phyloP scores from a whole-genome alignment of 2,797 vertebrate species.

The Melanotaenia nigrans region DNA sequence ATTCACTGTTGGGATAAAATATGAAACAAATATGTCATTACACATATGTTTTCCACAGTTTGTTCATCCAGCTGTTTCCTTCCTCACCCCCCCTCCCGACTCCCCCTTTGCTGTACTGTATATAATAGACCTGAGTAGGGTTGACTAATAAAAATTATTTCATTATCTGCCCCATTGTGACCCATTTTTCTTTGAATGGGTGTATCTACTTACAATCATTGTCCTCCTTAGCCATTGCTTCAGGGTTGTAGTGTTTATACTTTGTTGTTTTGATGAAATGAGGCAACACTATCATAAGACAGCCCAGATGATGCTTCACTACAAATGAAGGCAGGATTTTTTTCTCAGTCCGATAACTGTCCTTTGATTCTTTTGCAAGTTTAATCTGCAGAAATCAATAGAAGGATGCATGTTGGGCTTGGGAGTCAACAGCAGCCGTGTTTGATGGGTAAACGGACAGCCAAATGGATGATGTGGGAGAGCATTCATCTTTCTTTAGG shows the following conservation, averaged over 20 bases:
- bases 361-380: constrained; percentile 78
- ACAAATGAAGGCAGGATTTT: constrained; percentile 72
- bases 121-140: constrained; percentile 44
- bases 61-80: constrained; percentile 75
- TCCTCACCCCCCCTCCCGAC: background rate
- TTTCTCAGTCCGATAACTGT: constrained; percentile 64
- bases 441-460: constrained; percentile 81
- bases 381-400: constrained; percentile 76
- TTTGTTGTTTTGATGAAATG: constrained; percentile 59
- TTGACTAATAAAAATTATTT: constrained; percentile 44
- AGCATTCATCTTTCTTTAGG: constrained; percentile 81
- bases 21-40: constrained; percentile 79
- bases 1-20: constrained; percentile 80
- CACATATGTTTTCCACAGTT: constrained; percentile 71
- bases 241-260: constrained; percentile 57
- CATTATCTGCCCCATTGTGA: constrained; percentile 35
- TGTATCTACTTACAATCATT: constrained; percentile 22
- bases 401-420: constrained; percentile 70
- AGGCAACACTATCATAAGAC: constrained; percentile 54
- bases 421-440: constrained; percentile 74
- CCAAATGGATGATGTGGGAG: constrained; percentile 73
- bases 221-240: constrained; percentile 23
- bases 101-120: constrained; percentile 32
- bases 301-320: constrained; percentile 44
- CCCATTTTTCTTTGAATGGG: constrained; percentile 21